phyloP scores from a whole-genome alignment of 2,797 vertebrate genomes.

The Poeciliopsis gracilis region DNA sequence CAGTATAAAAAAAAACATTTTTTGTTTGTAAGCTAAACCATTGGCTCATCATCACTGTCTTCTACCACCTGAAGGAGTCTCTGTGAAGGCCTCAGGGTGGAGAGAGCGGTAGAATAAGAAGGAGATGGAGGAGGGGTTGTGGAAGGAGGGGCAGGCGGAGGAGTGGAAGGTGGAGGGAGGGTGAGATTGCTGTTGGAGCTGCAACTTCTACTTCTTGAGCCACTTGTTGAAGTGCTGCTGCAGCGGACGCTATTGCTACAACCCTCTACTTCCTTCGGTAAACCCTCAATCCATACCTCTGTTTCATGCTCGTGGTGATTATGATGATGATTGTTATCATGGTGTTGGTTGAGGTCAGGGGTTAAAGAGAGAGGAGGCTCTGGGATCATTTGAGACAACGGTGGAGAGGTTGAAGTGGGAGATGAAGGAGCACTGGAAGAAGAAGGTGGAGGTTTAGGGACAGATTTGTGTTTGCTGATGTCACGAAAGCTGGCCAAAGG shows the following conservation, averaged over 20 bases:
- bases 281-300: slow-evolving; percentile 72
- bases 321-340: slow-evolving; percentile 4
- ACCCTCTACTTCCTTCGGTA: slow-evolving; percentile 40
- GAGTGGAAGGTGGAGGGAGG: slow-evolving; percentile 51
- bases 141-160: slow-evolving; percentile 35
- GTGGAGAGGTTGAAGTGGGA: slow-evolving; percentile 48
- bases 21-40: slow-evolving; percentile 61
- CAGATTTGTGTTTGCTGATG: slow-evolving; percentile 73
- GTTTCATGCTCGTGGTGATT: slow-evolving; percentile 56
- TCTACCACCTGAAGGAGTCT: slow-evolving; percentile 42
- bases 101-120: slow-evolving; percentile 50
- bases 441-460: slow-evolving; percentile 55
- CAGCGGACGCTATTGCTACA: slow-evolving; percentile 34
- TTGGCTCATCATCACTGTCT: slow-evolving; percentile 73
- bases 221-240: slow-evolving; percentile 24
- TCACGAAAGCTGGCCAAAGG: slow-evolving; percentile 92
- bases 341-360: slow-evolving; percentile 18
- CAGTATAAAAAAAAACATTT: slow-evolving; percentile 54
- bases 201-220: slow-evolving; percentile 38
- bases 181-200: slow-evolving; percentile 51
- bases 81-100: slow-evolving; percentile 42
- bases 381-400: slow-evolving; percentile 74
- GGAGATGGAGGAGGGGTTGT: slow-evolving; percentile 29
- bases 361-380: slow-evolving; percentile 40
- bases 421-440: slow-evolving; percentile 49